phyloP scores from a whole-genome alignment of 2,113 vertebrate species.

The Plectropomus leopardus region DNA sequence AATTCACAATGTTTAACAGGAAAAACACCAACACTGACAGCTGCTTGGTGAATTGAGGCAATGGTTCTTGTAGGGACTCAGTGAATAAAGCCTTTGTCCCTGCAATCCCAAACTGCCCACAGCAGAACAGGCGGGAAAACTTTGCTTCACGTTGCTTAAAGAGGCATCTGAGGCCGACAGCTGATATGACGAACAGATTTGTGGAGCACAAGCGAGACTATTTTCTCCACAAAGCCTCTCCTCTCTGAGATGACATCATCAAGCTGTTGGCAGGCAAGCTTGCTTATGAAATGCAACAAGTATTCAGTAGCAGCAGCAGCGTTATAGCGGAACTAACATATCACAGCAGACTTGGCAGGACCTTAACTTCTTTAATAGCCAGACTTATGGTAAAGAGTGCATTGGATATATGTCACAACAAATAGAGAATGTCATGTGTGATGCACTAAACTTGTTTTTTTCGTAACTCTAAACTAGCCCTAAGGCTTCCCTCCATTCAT shows the following conservation, averaged over 20 bases:
- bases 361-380: neutral
- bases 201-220: neutral
- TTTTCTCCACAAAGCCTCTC: neutral
- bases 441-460: neutral
- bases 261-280: neutral
- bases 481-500: neutral
- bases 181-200: neutral
- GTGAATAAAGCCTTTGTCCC: conserved; percentile 6
- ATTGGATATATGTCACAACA: neutral
- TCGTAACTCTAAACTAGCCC: neutral
- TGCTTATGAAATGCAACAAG: conserved; percentile 16
- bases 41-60: neutral
- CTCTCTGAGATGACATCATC: neutral
- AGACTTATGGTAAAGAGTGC: neutral
- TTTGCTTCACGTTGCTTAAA: neutral
- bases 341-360: neutral
- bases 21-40: neutral
- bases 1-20: neutral
- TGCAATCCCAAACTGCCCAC: neutral
- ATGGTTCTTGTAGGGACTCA: neutral
- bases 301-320: neutral
- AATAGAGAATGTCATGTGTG: neutral
- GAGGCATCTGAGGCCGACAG: neutral
- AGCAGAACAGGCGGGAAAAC: neutral
- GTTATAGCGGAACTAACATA: neutral